These are phyloP conservation scores for Tridacna crocea DNA, from an alignment of 2,888 invertebrate species.

Conservation along the genomic window DNA sequence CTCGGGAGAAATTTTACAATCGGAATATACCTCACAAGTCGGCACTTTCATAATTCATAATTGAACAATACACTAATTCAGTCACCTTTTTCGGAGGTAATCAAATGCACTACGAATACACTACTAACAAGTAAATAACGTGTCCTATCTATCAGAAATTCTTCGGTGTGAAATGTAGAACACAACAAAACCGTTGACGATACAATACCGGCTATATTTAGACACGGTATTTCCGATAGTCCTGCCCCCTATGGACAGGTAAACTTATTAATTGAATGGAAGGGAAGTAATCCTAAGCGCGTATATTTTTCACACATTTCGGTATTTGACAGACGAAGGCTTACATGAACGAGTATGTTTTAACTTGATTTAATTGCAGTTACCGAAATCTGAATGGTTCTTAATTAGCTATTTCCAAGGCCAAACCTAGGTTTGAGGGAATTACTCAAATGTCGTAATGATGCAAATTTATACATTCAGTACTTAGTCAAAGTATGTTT, in stretches of 20 bases:
- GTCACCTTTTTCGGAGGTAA: background rate
- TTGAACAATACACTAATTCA: slow-evolving; percentile 10
- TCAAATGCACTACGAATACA: slow-evolving; percentile 19
- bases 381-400: too few species aligned
- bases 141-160: background rate
- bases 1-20: too few species aligned
- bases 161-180: slow-evolving; percentile 23
- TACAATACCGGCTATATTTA: slow-evolving; percentile 42
- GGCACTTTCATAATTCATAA: background rate
- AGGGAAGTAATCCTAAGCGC: slow-evolving; percentile 12
- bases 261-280: slow-evolving; percentile 16
- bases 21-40: background rate
- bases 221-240: slow-evolving; percentile 46
- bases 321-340: too few species aligned
- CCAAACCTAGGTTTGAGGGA: too few species aligned
- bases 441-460: too few species aligned
- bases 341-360: too few species aligned
- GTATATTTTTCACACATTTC: background rate
- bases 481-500: too few species aligned
- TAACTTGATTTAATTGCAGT: too few species aligned
- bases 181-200: slow-evolving; percentile 29
- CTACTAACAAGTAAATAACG: background rate
- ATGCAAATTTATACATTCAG: too few species aligned
- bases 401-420: too few species aligned
- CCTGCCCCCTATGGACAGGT: slow-evolving; percentile 63